Evolutionary conservation across 2,797 vertebrate species (phyloP), one percentile per base, ranked within the genome.

Genomic region (Halcyon leucocephala): DNA sequence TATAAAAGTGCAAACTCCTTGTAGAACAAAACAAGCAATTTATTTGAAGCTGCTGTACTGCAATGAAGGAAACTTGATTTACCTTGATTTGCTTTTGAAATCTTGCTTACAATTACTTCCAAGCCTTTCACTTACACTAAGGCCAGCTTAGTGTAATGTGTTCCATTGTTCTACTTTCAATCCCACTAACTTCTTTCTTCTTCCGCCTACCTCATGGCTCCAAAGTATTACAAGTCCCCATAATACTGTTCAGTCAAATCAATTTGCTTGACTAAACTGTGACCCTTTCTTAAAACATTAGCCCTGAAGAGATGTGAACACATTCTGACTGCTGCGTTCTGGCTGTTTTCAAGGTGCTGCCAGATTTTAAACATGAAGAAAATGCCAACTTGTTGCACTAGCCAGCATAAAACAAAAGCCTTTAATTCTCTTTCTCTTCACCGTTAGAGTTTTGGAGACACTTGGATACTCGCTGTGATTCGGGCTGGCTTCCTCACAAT

Each of bases 401-500:
- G 35, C 29, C 37, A 35, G 5, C 42, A 8, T 92, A 54, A 93
- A 91, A 69, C 86, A 81, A 71, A 96, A 72, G 42, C 86, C 64
- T 93, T 73, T 95, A 91, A 97, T 95, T 91, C n/a, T 1, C 2
- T 70, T 95, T 89, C 42, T 95, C 74, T 96, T 82, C 37, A 3
- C 69, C 65, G 3, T 29, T 97, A 99, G 99, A 97, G 90, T 86
- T 98, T 65, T 98, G 98, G 94, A 97, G 90, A 12, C 98, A 99
- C 83, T 96, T 97, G 60, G 97, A 98, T 48, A 99, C 99, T 2
- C 83, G 12, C 83, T 99, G 99, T 98, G 95, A 96, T 22, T 31
- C 46, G 0, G 98, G 93, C 80, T 99, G 99, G 99, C 96, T 98
- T 65, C 96, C 99, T 9, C 98, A 98, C 96, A 98, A 98, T 33